Evolutionary conservation across 2,797 vertebrate species (phyloP).

Genomic region (Atherinosoma microstoma): DNA sequence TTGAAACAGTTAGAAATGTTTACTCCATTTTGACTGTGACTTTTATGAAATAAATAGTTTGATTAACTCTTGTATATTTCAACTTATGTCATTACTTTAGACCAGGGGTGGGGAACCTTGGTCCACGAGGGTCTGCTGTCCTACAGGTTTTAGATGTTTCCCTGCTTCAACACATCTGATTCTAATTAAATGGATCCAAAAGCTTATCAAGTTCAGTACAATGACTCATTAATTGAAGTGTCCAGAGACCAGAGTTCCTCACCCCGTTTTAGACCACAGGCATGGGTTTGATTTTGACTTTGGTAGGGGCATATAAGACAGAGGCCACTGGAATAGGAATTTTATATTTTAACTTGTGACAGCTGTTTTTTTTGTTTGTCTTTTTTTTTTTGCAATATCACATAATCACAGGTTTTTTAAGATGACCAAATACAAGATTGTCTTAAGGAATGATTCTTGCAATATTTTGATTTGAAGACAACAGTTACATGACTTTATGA

Average conservation of each 20-base stretch:
- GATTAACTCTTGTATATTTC: conserved; percentile 3
- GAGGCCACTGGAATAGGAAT: no score
- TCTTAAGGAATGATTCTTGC: no score
- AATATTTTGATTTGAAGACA: no score
- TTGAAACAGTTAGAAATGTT: conserved; percentile 24
- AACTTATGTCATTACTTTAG: background rate
- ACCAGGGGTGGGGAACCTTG: background rate
- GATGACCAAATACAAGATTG: no score
- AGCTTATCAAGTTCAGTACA: background rate
- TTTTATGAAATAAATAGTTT: conserved; percentile 4
- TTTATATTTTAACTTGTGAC: no score
- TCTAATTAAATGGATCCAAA: background rate
- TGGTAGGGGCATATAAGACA: no score
- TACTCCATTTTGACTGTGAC: conserved; percentile 7
- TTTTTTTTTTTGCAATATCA: no score
- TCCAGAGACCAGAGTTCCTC: background rate
- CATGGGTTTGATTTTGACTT: no score
- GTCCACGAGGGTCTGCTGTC: no score
- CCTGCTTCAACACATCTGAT: background rate
- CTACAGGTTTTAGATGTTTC: background rate
- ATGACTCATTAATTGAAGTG: background rate
- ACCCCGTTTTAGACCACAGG: background rate
- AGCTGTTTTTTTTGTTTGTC: no score
- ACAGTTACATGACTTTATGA: no score
- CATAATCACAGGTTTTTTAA: no score